Conservation (phyloP, 2,888 invertebrate genomes). For the Epirrita christyi region DNA sequence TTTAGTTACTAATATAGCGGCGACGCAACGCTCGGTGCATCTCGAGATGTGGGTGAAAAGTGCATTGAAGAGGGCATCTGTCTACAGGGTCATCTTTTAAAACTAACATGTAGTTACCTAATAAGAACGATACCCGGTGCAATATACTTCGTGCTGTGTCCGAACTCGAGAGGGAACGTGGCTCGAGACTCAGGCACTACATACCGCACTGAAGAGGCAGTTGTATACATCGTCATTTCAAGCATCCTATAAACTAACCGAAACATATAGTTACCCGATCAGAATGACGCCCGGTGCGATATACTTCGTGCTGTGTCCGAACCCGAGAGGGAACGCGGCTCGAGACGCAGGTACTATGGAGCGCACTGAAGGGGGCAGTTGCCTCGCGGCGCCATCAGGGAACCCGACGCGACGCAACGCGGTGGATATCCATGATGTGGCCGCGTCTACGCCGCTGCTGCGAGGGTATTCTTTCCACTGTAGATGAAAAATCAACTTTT, state of each 20-base stretch:
- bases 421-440: constrained; percentile 76
- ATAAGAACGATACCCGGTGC: not conserved
- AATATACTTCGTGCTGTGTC: not conserved
- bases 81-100: constrained; percentile 68
- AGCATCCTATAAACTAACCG: not conserved
- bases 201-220: constrained; percentile 63
- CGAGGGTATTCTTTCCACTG: constrained; percentile 87
- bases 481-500: constrained; percentile 23
- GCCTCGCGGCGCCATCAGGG: constrained; percentile 78
- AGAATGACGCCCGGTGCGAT: constrained; percentile 92
- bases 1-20: too few species aligned
- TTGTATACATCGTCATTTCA: not conserved
- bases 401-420: constrained; percentile 69
- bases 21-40: not conserved
- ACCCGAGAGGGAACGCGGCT: constrained; percentile 96
- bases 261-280: constrained; percentile 88
- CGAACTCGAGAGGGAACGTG: not conserved
- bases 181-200: constrained; percentile 60
- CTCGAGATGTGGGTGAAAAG: too few species aligned
- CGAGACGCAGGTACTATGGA: constrained; percentile 86
- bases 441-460: constrained; percentile 78
- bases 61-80: constrained; percentile 90
- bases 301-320: constrained; percentile 95
- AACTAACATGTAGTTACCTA: too few species aligned
- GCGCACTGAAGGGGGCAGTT: constrained; percentile 89